Evolutionary conservation across 2,797 vertebrate genomes (phyloP), one percentile per base, ranked within the genome.

Genomic region (Acipenser ruthenus): DNA sequence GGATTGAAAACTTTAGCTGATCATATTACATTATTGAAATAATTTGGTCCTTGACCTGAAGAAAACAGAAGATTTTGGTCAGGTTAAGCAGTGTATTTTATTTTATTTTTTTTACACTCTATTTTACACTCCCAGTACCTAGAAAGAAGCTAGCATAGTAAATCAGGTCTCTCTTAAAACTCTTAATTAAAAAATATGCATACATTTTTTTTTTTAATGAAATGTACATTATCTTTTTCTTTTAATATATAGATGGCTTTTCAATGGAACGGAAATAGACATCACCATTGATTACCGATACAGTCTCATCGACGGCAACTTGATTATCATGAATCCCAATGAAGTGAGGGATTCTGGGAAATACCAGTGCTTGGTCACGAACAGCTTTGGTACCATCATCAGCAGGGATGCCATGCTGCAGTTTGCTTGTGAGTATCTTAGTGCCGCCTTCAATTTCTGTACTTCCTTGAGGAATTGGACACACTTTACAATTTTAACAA

Each of bases 381-480:
- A 96, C 79, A 77, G 72, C 6, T 85, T 92, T 51, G 96, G 96
- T 70, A 91, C 85, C 8, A 71, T 96, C 73, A 77, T 97, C 50
- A 97, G 95, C 81, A 90, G 89, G 79, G 93, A 95, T 8, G 93
- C 88, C 53, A 69, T 87, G 2, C 84, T 99, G 71, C 94, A 95
- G 72, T 99, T 97, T 86, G 94, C 96, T 79, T 97, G 96, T 99
- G 77, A 96, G 96, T 97, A 89, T 7, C 49, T 47, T 6, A 2
- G 58, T 63, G 7, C 48, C 10, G 8, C 7, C 52, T 8, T 47
- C 65, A 15, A 10, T 50, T 48, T 66, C 8, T 53, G 9, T 60
- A 7, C 15, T 65, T 10, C 23, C 8, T 37, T 37, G 23, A 4
- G 23, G 23, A 37, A 37, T 37, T 37, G 23, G 23, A 37, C 23